Evolutionary conservation across 2,888 invertebrate species (phyloP).

Genomic region (Eustalomyia histrio): DNA sequence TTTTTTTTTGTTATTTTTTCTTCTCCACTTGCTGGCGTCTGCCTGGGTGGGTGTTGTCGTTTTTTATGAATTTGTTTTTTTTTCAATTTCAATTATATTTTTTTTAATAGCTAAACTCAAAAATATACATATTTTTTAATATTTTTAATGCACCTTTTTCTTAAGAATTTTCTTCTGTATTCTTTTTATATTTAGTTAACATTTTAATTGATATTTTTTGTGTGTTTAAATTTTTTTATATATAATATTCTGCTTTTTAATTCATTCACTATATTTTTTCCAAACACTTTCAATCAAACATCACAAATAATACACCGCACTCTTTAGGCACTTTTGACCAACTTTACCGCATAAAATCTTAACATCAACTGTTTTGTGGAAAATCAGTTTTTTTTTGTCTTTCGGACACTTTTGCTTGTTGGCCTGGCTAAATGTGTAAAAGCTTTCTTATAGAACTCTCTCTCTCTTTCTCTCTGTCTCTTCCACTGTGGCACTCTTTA

Average conservation of each 20-base stretch:
- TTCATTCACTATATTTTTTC: conserved; percentile 42
- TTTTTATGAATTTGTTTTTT: conserved; percentile 31
- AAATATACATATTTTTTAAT: not conserved
- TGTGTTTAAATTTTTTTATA: conserved; percentile 26
- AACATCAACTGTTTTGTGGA: conserved; percentile 67
- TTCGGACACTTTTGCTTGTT: conserved; percentile 34
- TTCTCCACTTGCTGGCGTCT: conserved; percentile 51
- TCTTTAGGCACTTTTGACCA: conserved; percentile 66
- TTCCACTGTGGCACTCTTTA: conserved; percentile 8
- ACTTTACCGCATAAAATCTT: conserved; percentile 68
- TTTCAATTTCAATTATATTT: conserved; percentile 24
- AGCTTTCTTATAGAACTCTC: conserved; percentile 38
- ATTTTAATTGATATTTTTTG: not conserved
- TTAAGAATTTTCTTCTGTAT: not conserved
- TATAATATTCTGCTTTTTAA: conserved; percentile 28
- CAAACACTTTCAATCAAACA: conserved; percentile 54
- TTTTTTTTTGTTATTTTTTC: conserved; percentile 43
- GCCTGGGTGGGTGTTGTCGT: conserved; percentile 58
- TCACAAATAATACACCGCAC: conserved; percentile 58
- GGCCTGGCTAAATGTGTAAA: conserved; percentile 59
- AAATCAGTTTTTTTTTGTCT: conserved; percentile 27
- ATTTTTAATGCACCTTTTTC: conserved; percentile 22
- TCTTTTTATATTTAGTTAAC: not conserved
- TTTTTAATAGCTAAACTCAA: not conserved
- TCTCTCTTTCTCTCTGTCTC: not conserved